Percentiles rank a stretch among this genome's conserved stretches.
Conservation (phyloP, 1,140 invertebrate species). For the Aphis craccivora region DNA sequence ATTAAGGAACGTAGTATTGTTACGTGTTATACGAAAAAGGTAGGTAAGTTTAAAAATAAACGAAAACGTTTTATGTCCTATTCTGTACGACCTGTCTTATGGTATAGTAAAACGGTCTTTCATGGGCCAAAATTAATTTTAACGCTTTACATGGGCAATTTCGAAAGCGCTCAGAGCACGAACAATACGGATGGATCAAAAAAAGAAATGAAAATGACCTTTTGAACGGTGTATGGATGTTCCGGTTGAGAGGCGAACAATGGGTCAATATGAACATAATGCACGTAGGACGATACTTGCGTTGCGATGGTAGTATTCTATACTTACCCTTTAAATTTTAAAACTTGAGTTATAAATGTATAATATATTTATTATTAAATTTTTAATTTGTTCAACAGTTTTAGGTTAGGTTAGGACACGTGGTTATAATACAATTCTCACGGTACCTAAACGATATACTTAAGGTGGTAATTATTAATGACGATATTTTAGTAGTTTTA, state of each 20-base stretch:
- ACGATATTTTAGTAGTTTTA: neutral
- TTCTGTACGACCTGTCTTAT: neutral
- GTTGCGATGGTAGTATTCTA: neutral
- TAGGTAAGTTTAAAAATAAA: neutral
- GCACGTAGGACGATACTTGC: neutral
- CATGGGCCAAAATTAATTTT: slow-evolving; percentile 20
- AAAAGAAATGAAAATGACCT: slow-evolving; percentile 22
- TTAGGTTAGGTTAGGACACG: neutral
- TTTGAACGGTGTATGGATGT: neutral
- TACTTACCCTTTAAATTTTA: neutral
- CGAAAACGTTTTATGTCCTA: neutral
- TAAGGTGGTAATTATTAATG: neutral
- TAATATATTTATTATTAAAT: neutral
- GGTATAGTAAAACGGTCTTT: neutral
- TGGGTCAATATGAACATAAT: neutral
- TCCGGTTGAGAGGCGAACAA: slow-evolving; percentile 25
- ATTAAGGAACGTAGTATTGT: neutral
- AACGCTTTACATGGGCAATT: slow-evolving; percentile 1
- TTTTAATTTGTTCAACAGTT: neutral
- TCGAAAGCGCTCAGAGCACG: neutral
- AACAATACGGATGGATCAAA: neutral
- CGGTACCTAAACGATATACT: neutral
- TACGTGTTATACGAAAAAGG: neutral
- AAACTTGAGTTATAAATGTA: neutral
- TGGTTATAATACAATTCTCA: neutral